Evolutionary conservation across 2,113 vertebrate species (phyloP), one percentile per base, ranked within the genome.

Genomic region (Prunella fulvescens): DNA sequence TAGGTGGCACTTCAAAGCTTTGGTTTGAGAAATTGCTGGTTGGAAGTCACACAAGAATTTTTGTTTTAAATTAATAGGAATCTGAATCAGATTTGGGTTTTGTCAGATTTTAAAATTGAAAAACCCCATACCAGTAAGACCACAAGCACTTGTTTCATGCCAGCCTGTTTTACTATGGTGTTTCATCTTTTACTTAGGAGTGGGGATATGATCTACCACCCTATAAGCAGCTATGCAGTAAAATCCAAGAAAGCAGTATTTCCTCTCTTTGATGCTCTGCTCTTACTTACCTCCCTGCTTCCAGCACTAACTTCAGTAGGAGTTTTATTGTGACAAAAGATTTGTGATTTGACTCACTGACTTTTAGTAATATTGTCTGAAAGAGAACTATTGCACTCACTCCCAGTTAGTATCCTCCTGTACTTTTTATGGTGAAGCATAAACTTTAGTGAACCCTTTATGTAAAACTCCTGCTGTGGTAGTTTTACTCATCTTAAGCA

Each of bases 1-100:
- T 90, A 91, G 93, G 79, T 95, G 81, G 42, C 62, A 83, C 88
- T 95, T 94, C 67, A 97, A 58, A 90, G 81, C 71, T 82, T 85
- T 92, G 57, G 72, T 80, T 92, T 94, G 54, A 81, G 71, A 93
- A 94, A 94, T 76, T 86, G 35, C 64, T 88, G 47, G 58, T 73
- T 92, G 86, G 85, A 96, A 94, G 62, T 88, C 79, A 82, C 53
- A 77, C 40, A 86, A 84, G 44, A 85, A 83, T 83, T 93, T 96
- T 88, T 60, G 23, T 69, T 96, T 86, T 37, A 73, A 80, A 66
- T 83, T 90, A 95, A 83, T 51, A 44, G 33, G 29, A 93, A 74
- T 92, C 67, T 83, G 74, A 93, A 90, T 73, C 44, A 58, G 42
- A 83, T 92, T 90, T 82, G 29, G 1, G 2, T 92, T 93, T 88